Percentiles rank a stretch among this genome's conserved stretches.
phyloP scores from a whole-genome alignment of 2,797 vertebrate species.

The Tinamus major region DNA sequence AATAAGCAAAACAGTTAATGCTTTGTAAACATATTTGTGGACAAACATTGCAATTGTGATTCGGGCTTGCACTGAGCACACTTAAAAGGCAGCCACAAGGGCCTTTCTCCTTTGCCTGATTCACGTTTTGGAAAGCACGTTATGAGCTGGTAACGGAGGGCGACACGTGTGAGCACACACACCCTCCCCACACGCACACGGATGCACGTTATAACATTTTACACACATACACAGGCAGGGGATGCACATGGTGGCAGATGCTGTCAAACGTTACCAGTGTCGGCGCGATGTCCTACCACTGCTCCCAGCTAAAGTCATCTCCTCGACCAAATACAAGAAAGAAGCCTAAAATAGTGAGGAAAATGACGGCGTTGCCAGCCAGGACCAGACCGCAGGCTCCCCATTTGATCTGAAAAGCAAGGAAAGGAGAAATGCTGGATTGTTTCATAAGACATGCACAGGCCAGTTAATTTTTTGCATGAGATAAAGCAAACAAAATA shows the following conservation, averaged over 20 bases:
- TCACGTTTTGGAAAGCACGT: conserved; percentile 21
- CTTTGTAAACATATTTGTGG: not conserved
- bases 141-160: not conserved
- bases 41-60: not conserved
- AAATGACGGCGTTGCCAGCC: conserved; percentile 93
- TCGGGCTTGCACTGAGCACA: not conserved
- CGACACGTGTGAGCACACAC: not conserved
- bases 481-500: conserved; percentile 43
- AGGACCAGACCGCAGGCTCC: conserved; percentile 95
- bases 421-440: not conserved
- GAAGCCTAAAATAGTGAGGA: conserved; percentile 94
- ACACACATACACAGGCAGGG: not conserved
- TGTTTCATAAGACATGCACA: not conserved
- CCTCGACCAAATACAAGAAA: conserved; percentile 93
- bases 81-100: not conserved
- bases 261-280: not conserved
- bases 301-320: conserved; percentile 97
- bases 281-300: conserved; percentile 84
- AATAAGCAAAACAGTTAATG: not conserved
- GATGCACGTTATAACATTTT: not conserved
- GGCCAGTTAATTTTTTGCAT: conserved; percentile 11
- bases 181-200: not conserved
- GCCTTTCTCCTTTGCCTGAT: conserved; percentile 30
- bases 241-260: not conserved
- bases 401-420: conserved; percentile 90